Evolutionary conservation across 1,140 invertebrate species (phyloP), one percentile per base, ranked within the genome.

Genomic region (Harlomillsia oculata): DNA sequence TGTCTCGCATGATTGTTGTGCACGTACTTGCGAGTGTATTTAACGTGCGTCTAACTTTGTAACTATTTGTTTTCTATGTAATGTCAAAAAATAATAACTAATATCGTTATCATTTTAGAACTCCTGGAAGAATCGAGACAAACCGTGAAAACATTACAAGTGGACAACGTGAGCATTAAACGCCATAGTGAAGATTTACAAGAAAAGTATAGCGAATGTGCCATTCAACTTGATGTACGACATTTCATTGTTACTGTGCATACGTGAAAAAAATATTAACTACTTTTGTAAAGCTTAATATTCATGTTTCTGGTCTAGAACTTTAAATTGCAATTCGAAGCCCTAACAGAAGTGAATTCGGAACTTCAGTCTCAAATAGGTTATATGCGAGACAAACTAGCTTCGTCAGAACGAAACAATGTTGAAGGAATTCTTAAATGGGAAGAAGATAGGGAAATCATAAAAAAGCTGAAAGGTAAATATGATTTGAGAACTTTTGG

Each of bases 101-200:
- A 23, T 23, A 16, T 30, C 25, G 2, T 13, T 44, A 36, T 26
- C 26, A 26, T 18, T 41, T 6, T 25, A 61, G 59, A 61, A 53
- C 53, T 63, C 14, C 44, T 63, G 16, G 61, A 63, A 18, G 61
- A 63, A 41, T 59, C 61, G n/a, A 44, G 61, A 28, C 52, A 63
- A 45, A 53, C 39, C 13, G 41, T 44, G 6, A 55, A 56, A 45
- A 25, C 49, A 21, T 39, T 62, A 18, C 54, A 62, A 34, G 25
- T 44, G 11, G 60, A 62, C 21, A 53, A 41, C 21, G 25, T 44
- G 16, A 16, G 28, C 5, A 5, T 41, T 5, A 55, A 59, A 36
- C 11, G 29, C 13, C 43, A 63, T 20, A 59, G 40, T 41, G 49
- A 59, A 25, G 53, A 49, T 37, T 49, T 56, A 16, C 39, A 56